A percentile compares a stretch with the other conserved stretches of the same genome.
These are phyloP conservation scores for Drosophila pseudoobscura DNA, from an alignment of 1,140 invertebrate species.

Conservation along the genomic window DNA sequence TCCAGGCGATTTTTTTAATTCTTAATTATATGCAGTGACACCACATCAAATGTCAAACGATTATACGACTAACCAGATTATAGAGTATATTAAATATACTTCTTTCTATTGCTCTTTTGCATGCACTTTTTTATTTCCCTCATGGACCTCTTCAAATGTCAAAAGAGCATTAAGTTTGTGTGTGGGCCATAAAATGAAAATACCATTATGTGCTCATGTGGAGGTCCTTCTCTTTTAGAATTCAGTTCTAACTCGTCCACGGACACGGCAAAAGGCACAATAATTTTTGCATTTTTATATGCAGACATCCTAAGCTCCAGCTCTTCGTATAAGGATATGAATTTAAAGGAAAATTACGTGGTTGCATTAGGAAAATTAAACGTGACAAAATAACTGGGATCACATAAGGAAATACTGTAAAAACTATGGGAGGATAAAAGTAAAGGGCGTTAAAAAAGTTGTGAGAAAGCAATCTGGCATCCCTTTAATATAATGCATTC, in stretches of 20 bases:
- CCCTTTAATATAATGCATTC: not conserved
- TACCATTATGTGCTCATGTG: constrained; percentile 11
- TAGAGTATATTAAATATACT: constrained; percentile 16
- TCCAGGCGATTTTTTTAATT: too few relatives aligned
- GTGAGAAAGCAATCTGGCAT: too few relatives aligned
- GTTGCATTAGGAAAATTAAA: constrained; percentile 11
- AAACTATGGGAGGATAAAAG: too few relatives aligned
- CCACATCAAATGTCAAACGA: not conserved
- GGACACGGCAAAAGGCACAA: constrained; percentile 7
- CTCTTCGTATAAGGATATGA: not conserved
- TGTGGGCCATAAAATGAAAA: constrained; percentile 35
- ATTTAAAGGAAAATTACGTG: constrained; percentile 13
- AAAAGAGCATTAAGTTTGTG: constrained; percentile 58
- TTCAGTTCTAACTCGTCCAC: constrained; percentile 5
- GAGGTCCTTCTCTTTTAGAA: constrained; percentile 1
- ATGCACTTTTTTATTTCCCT: constrained; percentile 27
- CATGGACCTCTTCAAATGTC: constrained; percentile 50
- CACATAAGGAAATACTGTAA: too few relatives aligned
- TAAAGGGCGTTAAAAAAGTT: too few relatives aligned
- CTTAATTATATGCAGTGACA: too few relatives aligned
- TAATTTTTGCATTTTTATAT: constrained; percentile 17
- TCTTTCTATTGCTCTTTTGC: constrained; percentile 7
- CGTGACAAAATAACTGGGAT: too few relatives aligned
- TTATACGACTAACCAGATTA: not conserved
- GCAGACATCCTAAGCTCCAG: not conserved